These are phyloP conservation scores for Anthopleura xanthogrammica DNA, from an alignment of 92 coral and sea anemone species.

Conservation along the genomic window DNA sequence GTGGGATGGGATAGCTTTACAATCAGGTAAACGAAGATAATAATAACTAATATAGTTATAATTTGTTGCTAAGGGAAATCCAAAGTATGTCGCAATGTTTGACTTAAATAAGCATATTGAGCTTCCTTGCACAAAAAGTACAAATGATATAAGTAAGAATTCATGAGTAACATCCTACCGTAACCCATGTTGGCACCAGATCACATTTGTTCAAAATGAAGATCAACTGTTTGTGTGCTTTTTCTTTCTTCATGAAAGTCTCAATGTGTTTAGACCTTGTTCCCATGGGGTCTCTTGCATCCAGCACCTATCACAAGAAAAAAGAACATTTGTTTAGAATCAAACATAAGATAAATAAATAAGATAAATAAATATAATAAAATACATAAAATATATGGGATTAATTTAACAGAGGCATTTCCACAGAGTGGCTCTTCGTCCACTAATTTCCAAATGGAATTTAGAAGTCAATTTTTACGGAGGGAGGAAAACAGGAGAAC, in stretches of 20 bases:
- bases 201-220: conserved; percentile 96
- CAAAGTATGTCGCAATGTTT: no score
- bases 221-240: conserved; percentile 88
- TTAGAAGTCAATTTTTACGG: no score
- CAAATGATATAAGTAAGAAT: no score
- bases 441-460: no score
- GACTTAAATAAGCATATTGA: no score
- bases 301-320: conserved; percentile 63
- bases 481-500: no score
- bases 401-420: background rate
- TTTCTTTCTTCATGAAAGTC: conserved; percentile 88
- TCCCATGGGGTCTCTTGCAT: conserved; percentile 95
- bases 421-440: background rate
- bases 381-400: background rate
- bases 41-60: no score
- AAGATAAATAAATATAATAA: background rate
- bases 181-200: conserved; percentile 98
- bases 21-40: no score
- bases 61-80: no score
- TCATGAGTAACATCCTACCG: conserved; percentile 54
- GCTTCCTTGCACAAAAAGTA: no score
- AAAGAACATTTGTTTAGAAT: background rate
- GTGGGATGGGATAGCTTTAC: no score
- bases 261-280: conserved; percentile 92
- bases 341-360: no score